Percentiles rank a stretch among this genome's conserved stretches.
Conservation (phyloP, 2,113 vertebrate species). For the Natator depressus region DNA sequence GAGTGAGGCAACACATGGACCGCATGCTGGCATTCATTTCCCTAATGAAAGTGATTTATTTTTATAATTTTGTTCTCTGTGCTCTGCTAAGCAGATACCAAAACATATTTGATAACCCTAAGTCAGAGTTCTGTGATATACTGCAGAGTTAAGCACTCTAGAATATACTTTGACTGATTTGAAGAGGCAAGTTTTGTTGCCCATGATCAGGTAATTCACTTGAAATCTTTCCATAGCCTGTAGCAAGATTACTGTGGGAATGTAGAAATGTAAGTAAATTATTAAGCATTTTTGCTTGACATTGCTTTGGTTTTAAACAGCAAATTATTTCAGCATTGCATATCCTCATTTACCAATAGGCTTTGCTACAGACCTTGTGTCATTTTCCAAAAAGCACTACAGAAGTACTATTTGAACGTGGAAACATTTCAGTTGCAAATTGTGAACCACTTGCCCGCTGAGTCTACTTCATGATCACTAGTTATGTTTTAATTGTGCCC, state of each 20-base stretch:
- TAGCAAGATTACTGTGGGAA: slow-evolving; percentile 86
- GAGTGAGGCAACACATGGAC: slow-evolving; percentile 58
- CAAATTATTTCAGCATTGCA: slow-evolving; percentile 88
- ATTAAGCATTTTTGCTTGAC: slow-evolving; percentile 78
- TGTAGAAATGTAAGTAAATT: slow-evolving; percentile 79
- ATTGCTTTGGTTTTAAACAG: slow-evolving; percentile 78
- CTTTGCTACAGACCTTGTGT: slow-evolving; percentile 81
- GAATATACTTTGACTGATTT: slow-evolving; percentile 74
- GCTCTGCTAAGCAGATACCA: slow-evolving; percentile 66
- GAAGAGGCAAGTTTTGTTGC: slow-evolving; percentile 79
- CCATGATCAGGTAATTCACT: slow-evolving; percentile 81
- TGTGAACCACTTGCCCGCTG: slow-evolving; percentile 99
- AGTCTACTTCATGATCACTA: slow-evolving; percentile 95
- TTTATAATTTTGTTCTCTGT: slow-evolving; percentile 71
- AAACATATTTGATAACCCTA: slow-evolving; percentile 69
- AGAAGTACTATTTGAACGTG: slow-evolving; percentile 74
- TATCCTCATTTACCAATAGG: slow-evolving; percentile 69
- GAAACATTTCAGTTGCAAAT: slow-evolving; percentile 83
- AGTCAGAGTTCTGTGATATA: slow-evolving; percentile 83
- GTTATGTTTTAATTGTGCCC: slow-evolving; percentile 95
- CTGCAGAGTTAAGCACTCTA: slow-evolving; percentile 81
- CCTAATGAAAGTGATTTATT: slow-evolving; percentile 68
- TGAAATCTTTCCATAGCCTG: slow-evolving; percentile 85
- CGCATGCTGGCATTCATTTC: slow-evolving; percentile 67
- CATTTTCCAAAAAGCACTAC: slow-evolving; percentile 74